Evolutionary conservation across 2,113 vertebrate genomes (phyloP), one percentile per base, ranked within the genome.

Genomic region (Hydrochoerus hydrochaeris): DNA sequence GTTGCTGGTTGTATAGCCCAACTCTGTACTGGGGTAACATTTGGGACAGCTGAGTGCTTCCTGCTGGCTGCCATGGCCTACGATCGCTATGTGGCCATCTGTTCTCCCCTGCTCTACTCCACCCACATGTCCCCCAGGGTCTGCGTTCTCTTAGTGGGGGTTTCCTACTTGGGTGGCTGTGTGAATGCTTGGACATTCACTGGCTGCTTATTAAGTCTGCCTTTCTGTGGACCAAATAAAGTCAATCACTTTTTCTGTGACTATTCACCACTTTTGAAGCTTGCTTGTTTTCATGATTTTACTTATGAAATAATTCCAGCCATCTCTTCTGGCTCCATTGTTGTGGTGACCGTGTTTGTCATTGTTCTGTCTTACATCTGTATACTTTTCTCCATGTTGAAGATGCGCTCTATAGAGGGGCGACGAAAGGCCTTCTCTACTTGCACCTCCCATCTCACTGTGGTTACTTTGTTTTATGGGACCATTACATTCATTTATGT

Each of bases 181-280:
- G 35, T 97, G 28, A 97, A 98, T 0, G 67, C 98, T 17, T 90
- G 96, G 0, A 87, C 95, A 30, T 96, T 98, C 67, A 95, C 95
- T 2, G n/a, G 78, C 0, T 75, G 80, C 17, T 91, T 98, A 16
- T 44, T 96, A 30, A 95, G 2, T 4, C 63, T 97, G 16, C 65
- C 88, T 1, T 98, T 98, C 83, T 97, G 96, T 85, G 96, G 97
- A 54, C 94, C 97, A 71, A 97, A 97, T 78, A 87, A 97, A 60
- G 95, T 97, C 49, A 97, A 98, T 57, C 98, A 98, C 26, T 98
- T 98, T 82, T 98, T 97, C 80, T 98, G 96, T 88, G 97, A 98
- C 65, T 98, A 90, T 84, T 94, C 24, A 22, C 97, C 96, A 71
- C 91, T 97, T 49, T 22, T 98, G 90, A 95, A 96, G 44, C 94